Evolutionary conservation across 92 coral and sea anemone genomes (phyloP).

Genomic region (Heteractis magnifica): DNA sequence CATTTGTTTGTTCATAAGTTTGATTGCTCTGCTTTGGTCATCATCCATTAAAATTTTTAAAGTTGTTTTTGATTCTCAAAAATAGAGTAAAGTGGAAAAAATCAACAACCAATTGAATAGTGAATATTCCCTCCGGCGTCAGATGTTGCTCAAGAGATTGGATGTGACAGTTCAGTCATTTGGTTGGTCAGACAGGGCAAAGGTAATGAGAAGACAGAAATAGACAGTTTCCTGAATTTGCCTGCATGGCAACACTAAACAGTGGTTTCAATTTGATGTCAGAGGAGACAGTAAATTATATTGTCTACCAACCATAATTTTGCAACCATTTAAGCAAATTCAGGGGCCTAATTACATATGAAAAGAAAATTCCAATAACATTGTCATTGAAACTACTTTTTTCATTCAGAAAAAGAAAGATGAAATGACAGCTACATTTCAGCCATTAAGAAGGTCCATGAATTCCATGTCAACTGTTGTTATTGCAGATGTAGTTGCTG

Average conservation of each 20-base stretch:
- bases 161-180: conserved; percentile 97
- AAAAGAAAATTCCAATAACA: too few species aligned
- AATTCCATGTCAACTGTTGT: conserved; percentile 70
- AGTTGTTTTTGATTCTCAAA: neutral
- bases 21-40: neutral
- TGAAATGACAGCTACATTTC: conserved; percentile 77
- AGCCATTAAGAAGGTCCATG: conserved; percentile 75
- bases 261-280: too few species aligned
- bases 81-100: conserved; percentile 72
- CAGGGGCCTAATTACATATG: too few species aligned
- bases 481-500: conserved; percentile 84
- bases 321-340: too few species aligned
- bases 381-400: too few species aligned
- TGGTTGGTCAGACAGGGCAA: conserved; percentile 98
- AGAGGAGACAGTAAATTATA: too few species aligned
- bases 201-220: conserved; percentile 43
- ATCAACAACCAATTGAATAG: conserved; percentile 78
- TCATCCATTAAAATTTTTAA: neutral
- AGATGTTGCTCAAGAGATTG: conserved; percentile 87
- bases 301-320: too few species aligned
- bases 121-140: conserved; percentile 84
- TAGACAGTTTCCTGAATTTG: neutral
- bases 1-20: neutral
- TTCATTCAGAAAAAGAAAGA: conserved; percentile 73
- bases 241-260: too few species aligned